Evolutionary conservation across 2,113 vertebrate species (phyloP), one percentile per base, ranked within the genome.

Genomic region (Fulmarus glacialis): DNA sequence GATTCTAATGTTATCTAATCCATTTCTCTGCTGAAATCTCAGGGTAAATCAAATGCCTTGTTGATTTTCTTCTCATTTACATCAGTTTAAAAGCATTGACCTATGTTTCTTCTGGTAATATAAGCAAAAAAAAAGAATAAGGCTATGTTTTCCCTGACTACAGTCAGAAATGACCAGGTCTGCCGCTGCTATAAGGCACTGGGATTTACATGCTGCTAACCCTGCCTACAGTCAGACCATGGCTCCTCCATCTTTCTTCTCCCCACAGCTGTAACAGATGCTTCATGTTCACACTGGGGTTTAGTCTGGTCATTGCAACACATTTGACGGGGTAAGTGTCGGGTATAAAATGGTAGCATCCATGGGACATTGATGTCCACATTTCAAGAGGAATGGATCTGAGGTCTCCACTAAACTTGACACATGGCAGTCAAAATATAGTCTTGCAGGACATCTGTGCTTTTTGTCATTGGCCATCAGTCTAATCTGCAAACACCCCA

Each of bases 1-100:
- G 64, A 87, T 56, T 89, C 67, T 93, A 96, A 89, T 89, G 78
- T 87, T 95, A 88, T 66, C 91, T 91, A 96, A 94, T 80, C 38
- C 36, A 36, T 94, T 96, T 78, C 29, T 86, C 62, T 88, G 47
- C 45, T 79, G 66, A 93, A 97, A 93, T 87, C 84, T 90, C 84
- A 62, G 84, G 70, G 84, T 88, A 90, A 90, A 90, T 96, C 94
- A 82, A 40, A 87, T 87, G 62, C 74, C 84, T 93, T 90, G 87
- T 91, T 96, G 78, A 66, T 88, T 91, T 91, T 73, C 50, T 90
- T 94, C 62, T 73, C 43, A 83, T 82, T 86, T 95, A 93, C 74
- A 59, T 62, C 58, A 53, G 12, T 80, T 67, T 48, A 75, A 89
- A 95, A 83, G 34, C 66, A 50, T n/a, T 79, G 68, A 80, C 83